These are phyloP conservation scores for Pterocles gutturalis DNA, from an alignment of 2,113 vertebrate species.

Conservation along the genomic window DNA sequence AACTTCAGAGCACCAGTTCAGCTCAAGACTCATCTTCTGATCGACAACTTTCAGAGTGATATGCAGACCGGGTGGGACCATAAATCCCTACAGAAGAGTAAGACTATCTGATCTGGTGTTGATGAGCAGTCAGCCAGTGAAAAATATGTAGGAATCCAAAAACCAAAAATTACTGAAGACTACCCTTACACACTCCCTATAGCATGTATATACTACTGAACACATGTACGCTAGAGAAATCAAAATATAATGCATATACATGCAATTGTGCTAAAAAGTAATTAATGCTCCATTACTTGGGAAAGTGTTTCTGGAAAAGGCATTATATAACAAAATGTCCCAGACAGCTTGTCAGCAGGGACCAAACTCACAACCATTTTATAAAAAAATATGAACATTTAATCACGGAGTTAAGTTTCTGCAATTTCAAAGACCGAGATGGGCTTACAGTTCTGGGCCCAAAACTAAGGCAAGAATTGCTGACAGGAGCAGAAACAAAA, in stretches of 20 bases:
- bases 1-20: neutral
- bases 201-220: neutral
- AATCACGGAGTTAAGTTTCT: neutral
- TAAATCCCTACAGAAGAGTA: neutral
- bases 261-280: neutral
- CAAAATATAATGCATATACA: neutral
- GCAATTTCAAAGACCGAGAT: neutral
- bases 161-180: neutral
- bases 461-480: neutral
- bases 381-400: neutral
- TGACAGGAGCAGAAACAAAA: neutral
- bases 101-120: neutral
- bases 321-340: neutral
- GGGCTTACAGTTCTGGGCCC: neutral
- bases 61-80: fast-evolving
- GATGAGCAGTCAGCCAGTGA: neutral
- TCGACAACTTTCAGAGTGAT: neutral
- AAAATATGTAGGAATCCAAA: neutral
- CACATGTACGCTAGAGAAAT: neutral
- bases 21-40: neutral
- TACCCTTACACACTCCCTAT: neutral
- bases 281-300: neutral
- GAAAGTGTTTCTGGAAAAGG: neutral
- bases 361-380: neutral
- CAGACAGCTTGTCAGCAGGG: neutral